These are phyloP conservation scores for Hyposmocoma kahamanoa DNA, from an alignment of 1,140 invertebrate genomes.

Conservation along the genomic window DNA sequence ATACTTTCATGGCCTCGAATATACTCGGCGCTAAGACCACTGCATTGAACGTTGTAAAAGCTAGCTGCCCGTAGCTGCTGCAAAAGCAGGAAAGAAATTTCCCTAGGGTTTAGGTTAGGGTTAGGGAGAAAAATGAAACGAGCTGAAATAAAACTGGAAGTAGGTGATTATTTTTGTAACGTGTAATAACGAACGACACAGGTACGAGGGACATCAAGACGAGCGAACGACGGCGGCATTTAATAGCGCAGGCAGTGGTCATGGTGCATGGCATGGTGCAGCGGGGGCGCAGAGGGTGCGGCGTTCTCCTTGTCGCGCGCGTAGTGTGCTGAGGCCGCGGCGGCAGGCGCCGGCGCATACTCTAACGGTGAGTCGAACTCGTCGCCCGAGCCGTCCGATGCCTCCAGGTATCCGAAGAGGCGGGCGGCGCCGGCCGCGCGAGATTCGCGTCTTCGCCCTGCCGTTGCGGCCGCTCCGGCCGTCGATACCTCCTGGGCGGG, in stretches of 20 bases:
- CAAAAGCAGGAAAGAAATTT: too few relatives aligned
- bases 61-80: too few relatives aligned
- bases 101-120: too few relatives aligned
- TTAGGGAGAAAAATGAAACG: too few relatives aligned
- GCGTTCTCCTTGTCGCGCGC: conserved; percentile 71
- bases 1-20: too few relatives aligned
- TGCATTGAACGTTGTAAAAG: too few relatives aligned
- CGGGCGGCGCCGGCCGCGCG: conserved; percentile 74
- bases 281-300: conserved; percentile 74
- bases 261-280: conserved; percentile 49
- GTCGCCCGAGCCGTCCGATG: conserved; percentile 74
- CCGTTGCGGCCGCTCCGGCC: conserved; percentile 11
- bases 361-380: conserved; percentile 53
- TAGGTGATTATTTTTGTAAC: too few relatives aligned
- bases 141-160: too few relatives aligned
- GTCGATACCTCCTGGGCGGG: background rate
- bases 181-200: too few relatives aligned
- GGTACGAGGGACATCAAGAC: too few relatives aligned
- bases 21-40: too few relatives aligned
- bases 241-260: conserved; percentile 65
- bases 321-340: conserved; percentile 32
- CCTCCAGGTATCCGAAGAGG: conserved; percentile 76
- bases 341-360: conserved; percentile 19
- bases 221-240: too few relatives aligned
- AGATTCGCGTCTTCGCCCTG: conserved; percentile 33